Conservation (phyloP, 2,888 invertebrate species). For the Aphidoletes aphidimyza region DNA sequence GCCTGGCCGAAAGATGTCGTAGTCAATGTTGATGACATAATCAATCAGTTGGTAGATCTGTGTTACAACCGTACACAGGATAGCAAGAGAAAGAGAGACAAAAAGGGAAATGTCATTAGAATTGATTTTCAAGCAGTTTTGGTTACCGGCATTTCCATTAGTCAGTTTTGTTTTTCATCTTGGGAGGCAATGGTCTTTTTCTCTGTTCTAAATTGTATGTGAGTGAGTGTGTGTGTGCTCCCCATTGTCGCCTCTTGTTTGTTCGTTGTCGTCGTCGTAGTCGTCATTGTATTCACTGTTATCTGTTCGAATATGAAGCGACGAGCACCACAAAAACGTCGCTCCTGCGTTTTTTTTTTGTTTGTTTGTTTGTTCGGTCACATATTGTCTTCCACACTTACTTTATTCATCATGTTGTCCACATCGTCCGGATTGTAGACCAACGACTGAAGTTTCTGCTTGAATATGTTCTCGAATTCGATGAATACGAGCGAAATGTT, state of each 20-base stretch:
- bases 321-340: too few relatives aligned
- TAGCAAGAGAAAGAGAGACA: neutral
- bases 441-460: slow-evolving; percentile 85
- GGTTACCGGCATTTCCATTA: neutral
- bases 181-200: neutral
- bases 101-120: neutral
- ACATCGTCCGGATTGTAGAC: slow-evolving; percentile 88
- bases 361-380: slow-evolving; percentile 13
- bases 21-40: slow-evolving; percentile 81
- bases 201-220: too few relatives aligned
- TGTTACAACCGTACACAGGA: neutral
- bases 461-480: slow-evolving; percentile 91
- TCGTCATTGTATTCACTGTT: too few relatives aligned
- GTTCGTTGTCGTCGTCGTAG: too few relatives aligned
- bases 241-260: neutral
- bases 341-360: too few relatives aligned
- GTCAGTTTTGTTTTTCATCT: neutral
- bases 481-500: slow-evolving; percentile 82
- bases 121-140: slow-evolving; percentile 5
- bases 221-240: neutral
- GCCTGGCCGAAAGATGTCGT: slow-evolving; percentile 82
- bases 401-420: slow-evolving; percentile 67
- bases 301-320: too few relatives aligned
- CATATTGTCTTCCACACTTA: slow-evolving; percentile 43
- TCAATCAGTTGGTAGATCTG: slow-evolving; percentile 69